Base-by-base conservation (phyloP, 1,140 invertebrate genomes). In the Macrostomum lignano region DNA sequence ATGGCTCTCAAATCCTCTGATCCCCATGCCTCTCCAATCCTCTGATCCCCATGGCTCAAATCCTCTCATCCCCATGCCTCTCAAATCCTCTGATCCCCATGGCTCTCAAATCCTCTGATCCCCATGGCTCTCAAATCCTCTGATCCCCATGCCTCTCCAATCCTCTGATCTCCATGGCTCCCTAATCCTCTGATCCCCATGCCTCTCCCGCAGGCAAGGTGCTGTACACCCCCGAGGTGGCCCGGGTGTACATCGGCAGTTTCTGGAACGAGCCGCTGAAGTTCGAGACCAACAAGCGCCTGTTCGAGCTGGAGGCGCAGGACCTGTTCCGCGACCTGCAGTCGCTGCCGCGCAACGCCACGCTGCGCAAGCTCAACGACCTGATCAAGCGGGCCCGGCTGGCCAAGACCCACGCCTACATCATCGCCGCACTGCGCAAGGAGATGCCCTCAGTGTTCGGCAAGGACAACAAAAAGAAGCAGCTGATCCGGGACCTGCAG, bases 221-320 rank as follows among this genome's bases (percentile, higher is more conserved):
- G 0, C 60, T 96, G 37, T 78, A 86, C 52, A 94, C 86, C 9
- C 86, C 86, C 2, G 86, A 96, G 66, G 86, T 94, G n/a, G 77
- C 81, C 0, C 63, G 86, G 38, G 86, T 96, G 2, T 96, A 91
- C 47, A 84, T 94, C 44, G 84, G 86, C 10, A 86, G 79, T 1
- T 94, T 91, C 55, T 93, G 84, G 84, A 81, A 93, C 56, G 71
- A 91, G 50, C 81, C 81, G 0, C 60, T 93, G 20, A 67, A 79
- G 38, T 86, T 78, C 54, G 81, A 66, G 46, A 49, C 54, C 31
- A 68, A 68, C 40, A 48, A 65, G 39, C 55, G 81, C 39, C 62
- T 91, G 14, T 93, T 93, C 55, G 79, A 91, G 60, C 73, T 86
- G 40, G 86, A 96, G 63, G 79, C 91, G 58, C 75, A 88, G 49